Conservation (phyloP, 2,888 invertebrate genomes). For the Atrina japonica region DNA sequence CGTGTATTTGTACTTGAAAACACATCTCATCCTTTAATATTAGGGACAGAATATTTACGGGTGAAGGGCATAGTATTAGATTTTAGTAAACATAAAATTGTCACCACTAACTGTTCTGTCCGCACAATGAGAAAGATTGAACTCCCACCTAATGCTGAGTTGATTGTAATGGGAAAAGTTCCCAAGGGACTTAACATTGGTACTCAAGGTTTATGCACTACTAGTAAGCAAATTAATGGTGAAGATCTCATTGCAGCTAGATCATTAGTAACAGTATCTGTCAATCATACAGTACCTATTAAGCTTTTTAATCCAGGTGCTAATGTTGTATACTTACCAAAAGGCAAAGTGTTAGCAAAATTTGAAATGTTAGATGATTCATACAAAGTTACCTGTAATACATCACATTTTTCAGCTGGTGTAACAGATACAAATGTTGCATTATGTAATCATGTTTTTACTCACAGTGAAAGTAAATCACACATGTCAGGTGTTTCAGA, state of each 20-base stretch:
- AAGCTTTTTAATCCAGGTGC: too few species aligned
- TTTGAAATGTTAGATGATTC: conserved; percentile 8
- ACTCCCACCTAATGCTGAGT: conserved; percentile 1
- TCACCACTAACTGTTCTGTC: not conserved
- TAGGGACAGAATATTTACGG: conserved; percentile 16
- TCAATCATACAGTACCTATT: too few species aligned
- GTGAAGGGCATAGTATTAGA: too few species aligned
- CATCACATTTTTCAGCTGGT: not conserved
- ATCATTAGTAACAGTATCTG: conserved; percentile 11
- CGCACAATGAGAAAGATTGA: too few species aligned
- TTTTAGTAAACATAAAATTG: not conserved
- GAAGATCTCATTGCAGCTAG: conserved; percentile 22
- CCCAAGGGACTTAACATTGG: conserved; percentile 19
- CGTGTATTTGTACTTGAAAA: too few species aligned
- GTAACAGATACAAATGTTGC: too few species aligned
- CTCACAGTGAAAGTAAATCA: too few species aligned
- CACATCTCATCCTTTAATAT: conserved; percentile 26
- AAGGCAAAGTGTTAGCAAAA: conserved; percentile 1
- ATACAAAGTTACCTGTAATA: not conserved
- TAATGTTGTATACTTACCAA: not conserved
- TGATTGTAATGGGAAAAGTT: conserved; percentile 23
- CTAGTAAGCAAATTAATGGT: conserved; percentile 7
- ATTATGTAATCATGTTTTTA: too few species aligned
- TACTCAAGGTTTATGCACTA: conserved; percentile 29
- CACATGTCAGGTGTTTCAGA: not conserved